Evolutionary conservation across 2,113 vertebrate genomes (phyloP).

Genomic region (Amazona vittata): DNA sequence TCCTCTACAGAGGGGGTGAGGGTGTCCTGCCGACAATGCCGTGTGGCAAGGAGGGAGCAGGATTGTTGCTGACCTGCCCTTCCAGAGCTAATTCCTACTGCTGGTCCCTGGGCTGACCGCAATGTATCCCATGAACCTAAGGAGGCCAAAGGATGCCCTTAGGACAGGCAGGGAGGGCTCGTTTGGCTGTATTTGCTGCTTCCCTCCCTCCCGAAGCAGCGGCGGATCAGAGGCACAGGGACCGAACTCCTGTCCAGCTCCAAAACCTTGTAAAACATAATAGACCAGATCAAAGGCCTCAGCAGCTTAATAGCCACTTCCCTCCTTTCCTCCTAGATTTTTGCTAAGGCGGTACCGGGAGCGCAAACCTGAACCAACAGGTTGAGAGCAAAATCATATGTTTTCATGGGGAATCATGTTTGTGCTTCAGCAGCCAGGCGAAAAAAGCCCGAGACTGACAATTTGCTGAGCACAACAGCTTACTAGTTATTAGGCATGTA

Average conservation of each 20-base stretch:
- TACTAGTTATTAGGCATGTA: slow-evolving; percentile 6
- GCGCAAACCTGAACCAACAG: slow-evolving; percentile 22
- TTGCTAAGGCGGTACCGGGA: not conserved
- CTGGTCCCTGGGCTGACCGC: accelerated
- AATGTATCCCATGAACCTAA: accelerated
- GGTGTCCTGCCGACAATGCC: not conserved
- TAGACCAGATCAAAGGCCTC: slow-evolving; percentile 55
- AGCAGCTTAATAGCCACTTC: slow-evolving; percentile 36
- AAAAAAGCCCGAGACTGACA: not conserved
- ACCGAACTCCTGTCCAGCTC: not conserved
- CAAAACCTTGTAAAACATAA: slow-evolving; percentile 44
- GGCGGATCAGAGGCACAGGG: not conserved
- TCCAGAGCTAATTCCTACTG: not conserved
- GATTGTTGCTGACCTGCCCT: not conserved
- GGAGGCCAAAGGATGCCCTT: not conserved
- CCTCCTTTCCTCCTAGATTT: slow-evolving; percentile 6
- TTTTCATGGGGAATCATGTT: not conserved
- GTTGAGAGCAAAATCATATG: not conserved
- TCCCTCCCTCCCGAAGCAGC: not conserved
- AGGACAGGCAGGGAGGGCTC: not conserved
- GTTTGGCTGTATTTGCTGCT: not conserved
- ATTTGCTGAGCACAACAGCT: not conserved
- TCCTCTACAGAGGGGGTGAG: accelerated
- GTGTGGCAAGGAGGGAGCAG: not conserved
- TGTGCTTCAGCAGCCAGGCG: slow-evolving; percentile 1